These are phyloP conservation scores for Neodiprion pinetum DNA, from an alignment of 1,140 invertebrate genomes.

Conservation along the genomic window DNA sequence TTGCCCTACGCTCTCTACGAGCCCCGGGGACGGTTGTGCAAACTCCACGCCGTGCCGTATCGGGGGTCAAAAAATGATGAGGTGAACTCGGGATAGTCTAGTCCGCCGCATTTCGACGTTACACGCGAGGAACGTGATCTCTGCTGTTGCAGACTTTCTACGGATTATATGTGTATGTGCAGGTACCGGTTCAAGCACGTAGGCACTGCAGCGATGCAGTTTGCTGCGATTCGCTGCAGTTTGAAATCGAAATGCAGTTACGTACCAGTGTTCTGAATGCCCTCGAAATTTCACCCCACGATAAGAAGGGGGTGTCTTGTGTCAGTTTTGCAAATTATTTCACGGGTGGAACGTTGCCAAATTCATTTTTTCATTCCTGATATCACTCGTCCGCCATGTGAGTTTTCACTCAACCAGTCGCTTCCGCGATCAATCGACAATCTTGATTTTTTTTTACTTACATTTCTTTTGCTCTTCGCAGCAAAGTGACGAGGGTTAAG, in stretches of 20 bases:
- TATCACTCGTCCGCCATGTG: too few species aligned
- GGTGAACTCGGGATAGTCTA: background rate
- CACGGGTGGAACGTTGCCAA: too few species aligned
- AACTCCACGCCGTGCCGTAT: too few species aligned
- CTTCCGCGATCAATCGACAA: too few species aligned
- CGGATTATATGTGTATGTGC: background rate
- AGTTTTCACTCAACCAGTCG: too few species aligned
- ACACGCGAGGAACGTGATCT: conserved; percentile 1
- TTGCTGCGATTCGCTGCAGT: background rate
- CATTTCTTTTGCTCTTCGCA: too few species aligned
- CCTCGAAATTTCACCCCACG: background rate
- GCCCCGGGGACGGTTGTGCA: too few species aligned
- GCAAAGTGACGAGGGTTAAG: too few species aligned
- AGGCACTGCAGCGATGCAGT: background rate
- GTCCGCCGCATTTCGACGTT: background rate
- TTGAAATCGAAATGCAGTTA: conserved; percentile 1
- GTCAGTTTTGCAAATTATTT: background rate
- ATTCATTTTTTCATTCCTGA: too few species aligned
- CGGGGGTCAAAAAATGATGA: background rate
- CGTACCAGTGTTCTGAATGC: too few species aligned
- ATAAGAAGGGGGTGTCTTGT: background rate
- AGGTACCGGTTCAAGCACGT: background rate
- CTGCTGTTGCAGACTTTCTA: background rate
- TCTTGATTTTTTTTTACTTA: too few species aligned
- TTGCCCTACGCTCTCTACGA: too few species aligned